phyloP scores from a whole-genome alignment of 1,140 invertebrate genomes.

The Popillia japonica region DNA sequence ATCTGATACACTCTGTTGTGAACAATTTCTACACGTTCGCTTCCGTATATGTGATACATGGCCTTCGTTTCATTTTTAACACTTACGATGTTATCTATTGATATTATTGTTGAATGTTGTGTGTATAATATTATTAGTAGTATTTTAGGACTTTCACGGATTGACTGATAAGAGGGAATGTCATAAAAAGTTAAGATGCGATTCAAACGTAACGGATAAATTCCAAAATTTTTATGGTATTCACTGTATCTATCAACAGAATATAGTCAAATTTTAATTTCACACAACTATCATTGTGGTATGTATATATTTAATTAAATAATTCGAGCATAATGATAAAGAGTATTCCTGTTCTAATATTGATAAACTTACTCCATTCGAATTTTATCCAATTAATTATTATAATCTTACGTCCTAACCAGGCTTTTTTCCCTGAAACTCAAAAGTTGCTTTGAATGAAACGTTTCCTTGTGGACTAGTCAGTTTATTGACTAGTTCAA shows the following conservation, averaged over 20 bases:
- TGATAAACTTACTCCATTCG: too few species aligned
- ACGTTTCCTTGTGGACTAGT: too few species aligned
- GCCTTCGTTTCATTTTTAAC: conserved; percentile 24
- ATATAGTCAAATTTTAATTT: not conserved
- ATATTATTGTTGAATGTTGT: conserved; percentile 28
- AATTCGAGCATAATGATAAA: too few species aligned
- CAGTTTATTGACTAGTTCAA: too few species aligned
- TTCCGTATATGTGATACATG: conserved; percentile 33
- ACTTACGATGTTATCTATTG: conserved; percentile 24
- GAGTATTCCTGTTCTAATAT: too few species aligned
- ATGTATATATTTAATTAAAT: too few species aligned
- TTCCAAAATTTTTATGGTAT: conserved; percentile 14
- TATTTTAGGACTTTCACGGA: not conserved
- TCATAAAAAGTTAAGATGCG: not conserved
- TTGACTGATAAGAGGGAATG: conserved; percentile 9
- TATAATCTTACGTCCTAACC: too few species aligned
- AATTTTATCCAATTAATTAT: too few species aligned
- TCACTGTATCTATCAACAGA: not conserved
- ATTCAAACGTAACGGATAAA: conserved; percentile 14
- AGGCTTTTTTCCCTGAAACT: too few species aligned
- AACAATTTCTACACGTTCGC: conserved; percentile 15
- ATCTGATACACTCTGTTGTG: conserved; percentile 12
- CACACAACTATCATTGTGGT: too few species aligned
- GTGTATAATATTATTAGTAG: conserved; percentile 9
- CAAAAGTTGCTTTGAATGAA: too few species aligned